Evolutionary conservation across 1,140 invertebrate species (phyloP).

Genomic region (Hydropsyche tenuis): DNA sequence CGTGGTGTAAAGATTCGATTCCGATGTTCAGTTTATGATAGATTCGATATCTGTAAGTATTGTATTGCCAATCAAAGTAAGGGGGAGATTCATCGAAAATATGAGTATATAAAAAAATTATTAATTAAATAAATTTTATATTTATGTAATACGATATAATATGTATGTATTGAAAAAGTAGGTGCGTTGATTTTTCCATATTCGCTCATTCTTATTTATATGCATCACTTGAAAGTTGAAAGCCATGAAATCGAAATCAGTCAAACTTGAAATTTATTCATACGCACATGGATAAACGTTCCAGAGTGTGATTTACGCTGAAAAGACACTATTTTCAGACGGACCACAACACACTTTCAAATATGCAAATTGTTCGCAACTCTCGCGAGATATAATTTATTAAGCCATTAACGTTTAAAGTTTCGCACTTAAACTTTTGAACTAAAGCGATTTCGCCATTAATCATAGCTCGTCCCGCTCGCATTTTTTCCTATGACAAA

Average conservation of each 20-base stretch:
- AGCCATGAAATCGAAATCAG: constrained; percentile 2
- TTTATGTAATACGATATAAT: too few species aligned
- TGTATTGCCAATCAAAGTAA: too few species aligned
- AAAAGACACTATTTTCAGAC: not conserved
- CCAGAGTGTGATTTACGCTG: not conserved
- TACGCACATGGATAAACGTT: too few species aligned
- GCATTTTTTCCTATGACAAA: not conserved
- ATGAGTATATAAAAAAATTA: too few species aligned
- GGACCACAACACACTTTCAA: not conserved
- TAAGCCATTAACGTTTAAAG: constrained; percentile 16
- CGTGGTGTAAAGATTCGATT: too few species aligned
- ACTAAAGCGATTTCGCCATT: constrained; percentile 6
- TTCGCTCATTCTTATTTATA: too few species aligned
- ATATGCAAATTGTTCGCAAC: constrained; percentile 1
- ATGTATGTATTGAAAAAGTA: too few species aligned
- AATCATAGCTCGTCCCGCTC: not conserved
- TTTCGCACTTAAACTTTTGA: constrained; percentile 17
- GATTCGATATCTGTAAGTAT: too few species aligned
- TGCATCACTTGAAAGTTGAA: not conserved
- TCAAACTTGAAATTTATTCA: not conserved
- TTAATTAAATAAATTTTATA: too few species aligned
- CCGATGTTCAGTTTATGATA: too few species aligned
- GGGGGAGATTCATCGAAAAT: too few species aligned
- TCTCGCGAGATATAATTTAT: constrained; percentile 4
- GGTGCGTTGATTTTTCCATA: too few species aligned